Percentiles rank a stretch among this genome's conserved stretches.
phyloP scores from a whole-genome alignment of 2,113 vertebrate genomes.

The Riparia riparia region DNA sequence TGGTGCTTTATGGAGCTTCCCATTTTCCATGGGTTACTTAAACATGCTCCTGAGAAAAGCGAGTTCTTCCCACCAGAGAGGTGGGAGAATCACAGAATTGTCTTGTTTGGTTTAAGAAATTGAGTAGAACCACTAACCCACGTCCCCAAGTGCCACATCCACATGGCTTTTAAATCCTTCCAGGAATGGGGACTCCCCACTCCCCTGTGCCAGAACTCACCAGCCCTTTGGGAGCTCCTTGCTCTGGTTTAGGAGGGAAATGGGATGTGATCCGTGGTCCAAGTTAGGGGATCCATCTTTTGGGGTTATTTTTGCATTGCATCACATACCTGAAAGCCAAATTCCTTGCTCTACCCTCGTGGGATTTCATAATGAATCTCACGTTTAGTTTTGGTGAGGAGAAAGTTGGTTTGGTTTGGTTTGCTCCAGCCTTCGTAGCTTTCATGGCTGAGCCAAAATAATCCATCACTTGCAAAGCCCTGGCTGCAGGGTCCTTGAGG shows the following conservation, averaged over 20 bases:
- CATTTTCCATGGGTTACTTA: not conserved
- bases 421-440: not conserved
- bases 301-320: not conserved
- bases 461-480: not conserved
- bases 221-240: not conserved
- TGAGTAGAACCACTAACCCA: not conserved
- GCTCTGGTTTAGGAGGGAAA: not conserved
- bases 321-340: not conserved
- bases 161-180: not conserved
- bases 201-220: not conserved
- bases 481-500: not conserved
- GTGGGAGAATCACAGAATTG: not conserved
- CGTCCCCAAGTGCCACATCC: not conserved
- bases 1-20: not conserved
- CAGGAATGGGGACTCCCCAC: not conserved
- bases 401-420: not conserved
- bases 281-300: not conserved
- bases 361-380: not conserved
- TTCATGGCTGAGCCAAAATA: not conserved
- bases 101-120: not conserved
- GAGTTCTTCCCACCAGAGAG: not conserved
- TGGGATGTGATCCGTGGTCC: not conserved
- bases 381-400: not conserved
- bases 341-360: not conserved
- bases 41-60: accelerated